Evolutionary conservation across 2,797 vertebrate genomes (phyloP), one percentile per base, ranked within the genome.

Genomic region (Dendrocincla tyrannina): DNA sequence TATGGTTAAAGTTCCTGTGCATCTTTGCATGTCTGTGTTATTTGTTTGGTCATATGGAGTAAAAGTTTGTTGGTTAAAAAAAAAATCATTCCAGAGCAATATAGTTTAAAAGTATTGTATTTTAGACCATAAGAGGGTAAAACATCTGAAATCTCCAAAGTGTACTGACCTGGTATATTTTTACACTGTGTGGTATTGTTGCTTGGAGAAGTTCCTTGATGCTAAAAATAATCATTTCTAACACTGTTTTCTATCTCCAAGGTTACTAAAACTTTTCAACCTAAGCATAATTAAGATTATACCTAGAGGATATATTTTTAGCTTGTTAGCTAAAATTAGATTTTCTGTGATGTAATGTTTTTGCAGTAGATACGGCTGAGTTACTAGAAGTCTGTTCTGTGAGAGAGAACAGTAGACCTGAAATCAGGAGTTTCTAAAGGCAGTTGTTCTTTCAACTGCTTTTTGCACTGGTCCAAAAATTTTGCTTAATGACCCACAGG

Each of bases 181-280:
- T 94, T 95, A 88, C 44, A 62, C 82, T 93, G 85, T 89, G 93
- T 88, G 88, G 62, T 93, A 94, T 94, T 95, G 92, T 91, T 97
- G 95, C 96, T 89, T 95, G 89, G 95, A 96, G 85, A 96, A 97
- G 88, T 89, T 96, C 59, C 75, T 93, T 88, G 42, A 49, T 88
- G 62, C 91, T 97, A 95, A 96, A 96, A 95, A 96, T 96, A 96
- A 85, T 35, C 0, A 63, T 82, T 95, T 92, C 89, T 92, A 79
- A 18, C 75, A 33, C 67, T 93, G 89, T 95, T 95, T 96, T 95
- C 69, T 37, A 92, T 93, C 95, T 96, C 91, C 94, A 95, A 94
- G 95, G 91, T 92, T 96, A 95, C 95, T 13, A 88, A 93, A 78
- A 90, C 94, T 89, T 95, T 91, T 77, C 50, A 91, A 95, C 69